Evolutionary conservation across 1,140 invertebrate species (phyloP).

Genomic region (Agraylea sexmaculata): DNA sequence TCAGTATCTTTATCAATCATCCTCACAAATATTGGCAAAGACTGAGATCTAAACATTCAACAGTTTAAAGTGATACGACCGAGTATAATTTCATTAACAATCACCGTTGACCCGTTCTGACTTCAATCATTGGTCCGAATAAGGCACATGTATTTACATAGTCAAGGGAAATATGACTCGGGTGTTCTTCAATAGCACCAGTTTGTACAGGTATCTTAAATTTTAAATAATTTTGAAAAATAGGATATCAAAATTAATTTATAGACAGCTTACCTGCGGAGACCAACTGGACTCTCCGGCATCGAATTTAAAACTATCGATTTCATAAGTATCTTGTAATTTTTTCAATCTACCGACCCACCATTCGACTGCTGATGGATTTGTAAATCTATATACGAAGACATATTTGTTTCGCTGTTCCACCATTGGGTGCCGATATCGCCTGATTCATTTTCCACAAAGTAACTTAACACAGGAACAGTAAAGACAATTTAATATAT

Average conservation of each 20-base stretch:
- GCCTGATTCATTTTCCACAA: conserved; percentile 43
- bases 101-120: conserved; percentile 32
- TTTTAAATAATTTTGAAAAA: conserved; percentile 4
- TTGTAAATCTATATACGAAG: conserved; percentile 58
- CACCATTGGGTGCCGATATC: conserved; percentile 58
- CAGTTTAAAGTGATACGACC: background rate
- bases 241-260: background rate
- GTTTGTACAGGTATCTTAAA: conserved; percentile 30
- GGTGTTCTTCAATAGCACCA: conserved; percentile 31
- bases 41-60: conserved; percentile 38
- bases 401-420: conserved; percentile 48
- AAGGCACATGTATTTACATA: conserved; percentile 30
- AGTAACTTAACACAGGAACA: conserved; percentile 28
- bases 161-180: conserved; percentile 30
- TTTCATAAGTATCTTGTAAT: conserved; percentile 44
- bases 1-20: conserved; percentile 66
- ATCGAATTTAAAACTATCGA: conserved; percentile 82
- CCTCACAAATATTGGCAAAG: conserved; percentile 53
- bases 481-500: too few relatives aligned
- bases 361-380: conserved; percentile 53
- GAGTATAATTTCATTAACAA: background rate
- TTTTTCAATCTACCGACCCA: conserved; percentile 45
- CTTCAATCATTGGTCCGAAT: conserved; percentile 37
- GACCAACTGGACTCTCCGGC: conserved; percentile 61
- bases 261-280: conserved; percentile 30